Base-by-base conservation (phyloP, 1,140 invertebrate species). In the Cydia amplana region DNA sequence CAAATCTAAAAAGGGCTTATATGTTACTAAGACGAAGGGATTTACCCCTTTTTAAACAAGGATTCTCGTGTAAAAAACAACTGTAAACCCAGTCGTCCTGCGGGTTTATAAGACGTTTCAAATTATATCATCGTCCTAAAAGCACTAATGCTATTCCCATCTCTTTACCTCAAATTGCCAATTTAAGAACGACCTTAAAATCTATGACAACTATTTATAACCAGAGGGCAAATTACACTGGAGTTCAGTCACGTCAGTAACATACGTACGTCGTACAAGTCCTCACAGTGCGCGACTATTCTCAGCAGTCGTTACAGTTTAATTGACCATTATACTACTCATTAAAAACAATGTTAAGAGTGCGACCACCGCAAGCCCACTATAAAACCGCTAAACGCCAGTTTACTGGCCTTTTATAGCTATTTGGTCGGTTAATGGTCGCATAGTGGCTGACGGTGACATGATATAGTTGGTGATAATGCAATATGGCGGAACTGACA, bases 281-380 rank as follows among this genome's bases (percentile, higher is more conserved):
- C 43, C 43, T 16, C n/a, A 51, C 49, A 60, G 51, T 55, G 3
- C 1, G 64, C 65, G 28, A 40, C 28, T 36, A 36, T 36, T 36
- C 28, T 36, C 16, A 40, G n/a, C 65, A 7, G 32, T 40, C 65
- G 65, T 70, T 25, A 32, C 36, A 75, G 77, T 83, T 87, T 87
- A 90, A 90, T 87, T 86, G 80, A 80, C 77, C 84, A 76, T 85
- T 83, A 86, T 86, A 90, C 85, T 74, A 82, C 77, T 85, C 86
- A 88, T 90, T 90, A 90, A 91, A 86, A 83, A 91, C 89, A 91
- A 89, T 87, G 89, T 91, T 82, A 82, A 74, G 51, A 64, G 65
- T 70, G 65, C 77, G 86, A 86, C 86, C 87, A 88, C 87, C 83
- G 80, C 79, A 79, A 74, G 74, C 78, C 80, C 73, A 75, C 80